These are phyloP conservation scores for Aegotheles bennettii DNA, from an alignment of 2,113 vertebrate species.

Conservation along the genomic window DNA sequence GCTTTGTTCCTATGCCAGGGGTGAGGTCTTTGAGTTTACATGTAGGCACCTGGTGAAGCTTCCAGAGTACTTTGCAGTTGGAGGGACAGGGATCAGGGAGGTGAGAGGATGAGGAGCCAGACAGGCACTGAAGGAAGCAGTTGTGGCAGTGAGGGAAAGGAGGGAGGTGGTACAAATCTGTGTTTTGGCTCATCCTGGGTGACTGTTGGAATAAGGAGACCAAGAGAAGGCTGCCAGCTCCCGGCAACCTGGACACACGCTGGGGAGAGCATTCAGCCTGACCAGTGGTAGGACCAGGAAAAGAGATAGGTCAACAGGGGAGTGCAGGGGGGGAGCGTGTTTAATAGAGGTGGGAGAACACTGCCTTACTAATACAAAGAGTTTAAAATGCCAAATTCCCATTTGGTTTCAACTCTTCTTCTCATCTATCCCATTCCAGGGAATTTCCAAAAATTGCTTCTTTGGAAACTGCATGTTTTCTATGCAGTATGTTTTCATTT, in stretches of 20 bases:
- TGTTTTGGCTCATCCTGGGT: background rate
- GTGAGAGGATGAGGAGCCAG: rapidly evolving
- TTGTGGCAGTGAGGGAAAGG: background rate
- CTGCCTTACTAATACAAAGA: background rate
- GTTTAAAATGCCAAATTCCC: background rate
- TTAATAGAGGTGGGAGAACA: background rate
- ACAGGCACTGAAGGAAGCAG: background rate
- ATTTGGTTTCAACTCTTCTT: background rate
- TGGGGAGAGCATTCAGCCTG: background rate
- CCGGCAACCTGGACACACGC: background rate
- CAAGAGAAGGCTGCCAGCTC: background rate
- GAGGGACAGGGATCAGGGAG: background rate
- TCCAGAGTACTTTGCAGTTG: background rate
- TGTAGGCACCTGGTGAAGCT: background rate
- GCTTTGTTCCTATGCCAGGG: background rate
- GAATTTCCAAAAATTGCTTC: background rate
- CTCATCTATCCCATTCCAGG: background rate
- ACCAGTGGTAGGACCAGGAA: background rate
- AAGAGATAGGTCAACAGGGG: background rate
- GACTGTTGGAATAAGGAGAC: background rate
- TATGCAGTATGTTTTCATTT: background rate
- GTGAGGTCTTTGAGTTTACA: background rate
- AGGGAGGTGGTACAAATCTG: background rate
- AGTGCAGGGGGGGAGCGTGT: background rate
- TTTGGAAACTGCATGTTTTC: background rate